A percentile compares a stretch with the other conserved stretches of the same genome.
These are phyloP conservation scores for Eupithecia subumbrata DNA, from an alignment of 2,888 invertebrate genomes.

Conservation along the genomic window DNA sequence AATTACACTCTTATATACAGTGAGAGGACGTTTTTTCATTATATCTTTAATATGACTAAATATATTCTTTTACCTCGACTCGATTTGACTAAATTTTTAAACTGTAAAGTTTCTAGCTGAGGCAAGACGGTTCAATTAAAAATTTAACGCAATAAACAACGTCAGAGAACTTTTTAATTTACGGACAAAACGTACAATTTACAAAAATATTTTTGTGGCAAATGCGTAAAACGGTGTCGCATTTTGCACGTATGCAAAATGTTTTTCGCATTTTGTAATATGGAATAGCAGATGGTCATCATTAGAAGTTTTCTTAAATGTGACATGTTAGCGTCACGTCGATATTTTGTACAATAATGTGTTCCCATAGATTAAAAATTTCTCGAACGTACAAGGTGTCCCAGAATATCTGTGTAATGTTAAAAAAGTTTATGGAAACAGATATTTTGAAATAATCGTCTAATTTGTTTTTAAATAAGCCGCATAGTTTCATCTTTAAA, in stretches of 20 bases:
- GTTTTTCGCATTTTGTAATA: no score
- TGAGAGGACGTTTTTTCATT: constrained; percentile 42
- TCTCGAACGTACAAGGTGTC: background rate
- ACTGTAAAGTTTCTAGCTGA: constrained; percentile 15
- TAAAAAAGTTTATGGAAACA: background rate
- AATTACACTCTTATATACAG: constrained; percentile 47
- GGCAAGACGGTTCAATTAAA: constrained; percentile 26
- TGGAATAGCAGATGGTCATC: no score
- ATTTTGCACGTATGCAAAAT: background rate
- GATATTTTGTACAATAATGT: background rate
- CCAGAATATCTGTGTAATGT: constrained; percentile 3
- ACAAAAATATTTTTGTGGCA: background rate
- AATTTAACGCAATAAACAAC: background rate
- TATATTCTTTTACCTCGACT: constrained; percentile 25
- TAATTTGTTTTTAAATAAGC: background rate
- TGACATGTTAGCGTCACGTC: background rate
- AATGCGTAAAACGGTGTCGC: background rate
- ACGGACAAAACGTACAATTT: background rate
- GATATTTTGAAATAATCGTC: background rate
- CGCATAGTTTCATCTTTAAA: background rate
- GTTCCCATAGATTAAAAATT: constrained; percentile 8
- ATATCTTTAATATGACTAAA: constrained; percentile 24
- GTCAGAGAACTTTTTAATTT: background rate
- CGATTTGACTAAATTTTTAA: constrained; percentile 9
- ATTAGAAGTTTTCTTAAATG: background rate